A percentile compares a stretch with the other conserved stretches of the same genome.
These are phyloP conservation scores for Scyliorhinus canicula DNA, from an alignment of 2,797 vertebrate species.

Conservation along the genomic window DNA sequence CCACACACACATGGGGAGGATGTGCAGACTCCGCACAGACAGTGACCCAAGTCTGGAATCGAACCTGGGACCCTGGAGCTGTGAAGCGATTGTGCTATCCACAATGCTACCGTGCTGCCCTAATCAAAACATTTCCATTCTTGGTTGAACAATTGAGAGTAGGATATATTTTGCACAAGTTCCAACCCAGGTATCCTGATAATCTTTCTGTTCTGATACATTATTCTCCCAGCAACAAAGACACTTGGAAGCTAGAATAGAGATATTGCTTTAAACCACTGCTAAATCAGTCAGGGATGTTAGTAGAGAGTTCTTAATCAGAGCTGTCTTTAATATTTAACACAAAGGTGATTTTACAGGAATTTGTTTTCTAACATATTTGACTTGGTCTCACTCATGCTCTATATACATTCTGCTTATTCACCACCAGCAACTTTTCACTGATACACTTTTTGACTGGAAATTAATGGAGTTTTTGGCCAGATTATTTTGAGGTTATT, in stretches of 20 bases:
- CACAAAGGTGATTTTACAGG: not conserved
- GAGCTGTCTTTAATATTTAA: not conserved
- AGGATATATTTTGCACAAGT: not conserved
- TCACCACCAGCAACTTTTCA: not conserved
- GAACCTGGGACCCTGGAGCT: no score
- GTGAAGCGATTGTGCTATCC: no score
- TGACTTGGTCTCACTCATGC: not conserved
- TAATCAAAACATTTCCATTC: not conserved
- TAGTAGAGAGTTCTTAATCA: not conserved
- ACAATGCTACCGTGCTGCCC: no score
- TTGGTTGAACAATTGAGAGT: not conserved
- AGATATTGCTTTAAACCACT: not conserved
- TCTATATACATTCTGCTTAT: not conserved
- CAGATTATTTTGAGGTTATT: not conserved
- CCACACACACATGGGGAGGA: no score
- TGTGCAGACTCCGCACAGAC: no score
- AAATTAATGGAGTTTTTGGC: not conserved
- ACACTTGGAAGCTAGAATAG: not conserved
- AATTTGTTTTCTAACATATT: not conserved
- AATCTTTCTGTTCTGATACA: not conserved
- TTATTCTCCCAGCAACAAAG: not conserved
- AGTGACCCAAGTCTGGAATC: no score
- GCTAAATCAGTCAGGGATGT: not conserved
- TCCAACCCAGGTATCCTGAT: not conserved
- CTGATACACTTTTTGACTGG: not conserved